phyloP scores from a whole-genome alignment of 2,113 vertebrate species.

The Pavo muticus region DNA sequence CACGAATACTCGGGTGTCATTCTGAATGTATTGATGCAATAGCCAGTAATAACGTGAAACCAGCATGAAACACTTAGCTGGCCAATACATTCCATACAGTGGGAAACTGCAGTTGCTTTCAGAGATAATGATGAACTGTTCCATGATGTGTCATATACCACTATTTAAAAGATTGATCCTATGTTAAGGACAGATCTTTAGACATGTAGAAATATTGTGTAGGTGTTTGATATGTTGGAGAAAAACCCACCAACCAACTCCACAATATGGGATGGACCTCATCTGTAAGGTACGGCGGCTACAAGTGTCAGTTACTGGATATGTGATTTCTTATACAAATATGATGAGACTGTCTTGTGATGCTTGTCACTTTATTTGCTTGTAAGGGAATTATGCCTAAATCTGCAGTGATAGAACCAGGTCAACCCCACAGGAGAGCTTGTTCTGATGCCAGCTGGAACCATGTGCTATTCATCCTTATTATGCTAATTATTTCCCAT shows the following conservation, averaged over 20 bases:
- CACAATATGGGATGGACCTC: not conserved
- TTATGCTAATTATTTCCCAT: fast-evolving
- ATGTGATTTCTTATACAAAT: not conserved
- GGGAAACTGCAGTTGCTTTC: not conserved
- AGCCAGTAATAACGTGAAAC: not conserved
- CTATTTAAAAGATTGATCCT: not conserved
- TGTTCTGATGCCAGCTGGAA: not conserved
- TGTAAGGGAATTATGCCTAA: not conserved
- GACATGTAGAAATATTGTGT: not conserved
- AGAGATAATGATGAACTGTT: not conserved
- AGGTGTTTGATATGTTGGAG: not conserved
- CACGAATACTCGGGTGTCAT: fast-evolving
- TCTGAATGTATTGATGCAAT: not conserved
- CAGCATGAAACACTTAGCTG: not conserved
- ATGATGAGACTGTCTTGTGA: too few species aligned
- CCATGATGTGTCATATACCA: fast-evolving
- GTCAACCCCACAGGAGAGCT: not conserved
- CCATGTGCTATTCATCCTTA: not conserved
- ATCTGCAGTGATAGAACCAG: slow-evolving; percentile 32
- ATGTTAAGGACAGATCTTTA: not conserved
- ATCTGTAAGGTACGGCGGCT: not conserved
- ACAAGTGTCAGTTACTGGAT: not conserved
- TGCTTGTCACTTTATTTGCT: not conserved
- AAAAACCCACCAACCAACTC: too few species aligned
- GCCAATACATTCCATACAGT: not conserved